Base-by-base conservation (phyloP, 2,113 vertebrate species). In the Dicaeum eximium region DNA sequence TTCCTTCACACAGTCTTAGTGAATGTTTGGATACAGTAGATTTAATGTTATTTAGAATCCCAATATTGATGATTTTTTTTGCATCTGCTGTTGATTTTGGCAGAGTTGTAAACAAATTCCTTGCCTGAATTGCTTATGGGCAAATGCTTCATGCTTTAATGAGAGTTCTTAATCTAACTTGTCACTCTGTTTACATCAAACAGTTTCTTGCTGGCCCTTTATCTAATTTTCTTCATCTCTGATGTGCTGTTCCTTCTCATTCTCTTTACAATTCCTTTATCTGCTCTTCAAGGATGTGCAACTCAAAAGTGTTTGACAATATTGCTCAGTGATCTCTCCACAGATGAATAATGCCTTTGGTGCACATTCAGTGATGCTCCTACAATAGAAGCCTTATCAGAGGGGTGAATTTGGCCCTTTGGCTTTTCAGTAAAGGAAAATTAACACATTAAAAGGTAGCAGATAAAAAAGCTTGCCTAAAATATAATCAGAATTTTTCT, bases 131-230 rank as follows among this genome's bases (percentile, higher is more conserved):
- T 57, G 96, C 94, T 93, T 74, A 56, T 74, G 69, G 93, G 95
- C 95, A 92, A 92, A 92, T 90, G 62, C 64, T 94, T 71, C 90
- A 83, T 40, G 82, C 85, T 95, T 96, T 96, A 95, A 97, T 94
- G 90, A 88, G 86, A 93, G 92, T 90, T 92, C 90, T 92, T 97
- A 86, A 96, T 96, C 86, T 90, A 83, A 72, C 92, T 94, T 96
- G 94, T 93, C 93, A 93, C 79, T 96, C 72, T 86, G 71, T 93
- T 90, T 95, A 93, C 96, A 96, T 95, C 93, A 96, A 96, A 96
- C 94, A 88, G 92, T 90, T 97, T 92, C 94, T 92, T 93, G 92
- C 87, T 88, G 88, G 81, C 80, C 82, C 71, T 80, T 86, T 97
- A 96, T 95, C 92, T 96, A 77, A 85, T 92, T 95, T 92, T 83